Conservation (phyloP, 1,140 invertebrate genomes). For the Tetranychus cinnabarinus region DNA sequence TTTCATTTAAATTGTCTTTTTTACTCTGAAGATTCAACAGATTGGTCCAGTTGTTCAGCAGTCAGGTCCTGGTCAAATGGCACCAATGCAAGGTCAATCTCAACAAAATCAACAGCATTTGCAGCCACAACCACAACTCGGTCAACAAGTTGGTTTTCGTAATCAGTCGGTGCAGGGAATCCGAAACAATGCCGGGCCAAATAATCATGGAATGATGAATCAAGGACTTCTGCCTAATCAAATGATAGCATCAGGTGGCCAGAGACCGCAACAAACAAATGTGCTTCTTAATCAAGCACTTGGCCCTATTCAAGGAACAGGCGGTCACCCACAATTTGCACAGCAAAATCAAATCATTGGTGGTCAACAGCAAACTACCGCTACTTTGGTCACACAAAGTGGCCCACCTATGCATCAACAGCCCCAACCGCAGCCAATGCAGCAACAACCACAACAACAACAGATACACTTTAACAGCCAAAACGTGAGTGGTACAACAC, state of each 20-base stretch:
- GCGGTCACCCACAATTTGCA: neutral
- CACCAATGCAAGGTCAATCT: too few relatives aligned
- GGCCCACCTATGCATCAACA: too few relatives aligned
- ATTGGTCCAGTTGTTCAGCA: neutral
- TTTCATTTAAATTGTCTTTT: neutral
- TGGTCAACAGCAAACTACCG: neutral
- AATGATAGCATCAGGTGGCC: neutral
- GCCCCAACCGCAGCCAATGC: neutral
- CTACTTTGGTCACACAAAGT: neutral
- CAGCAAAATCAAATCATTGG: neutral
- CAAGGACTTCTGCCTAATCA: neutral
- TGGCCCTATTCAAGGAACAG: neutral
- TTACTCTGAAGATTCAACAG: neutral
- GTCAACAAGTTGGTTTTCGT: neutral
- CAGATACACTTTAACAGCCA: neutral
- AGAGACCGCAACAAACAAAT: conserved; percentile 4
- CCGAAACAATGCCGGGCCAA: neutral
- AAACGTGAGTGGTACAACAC: neutral
- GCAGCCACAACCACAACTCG: too few relatives aligned
- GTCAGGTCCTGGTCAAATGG: too few relatives aligned
- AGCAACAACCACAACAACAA: neutral
- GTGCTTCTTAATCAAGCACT: conserved; percentile 6
- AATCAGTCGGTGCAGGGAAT: neutral
- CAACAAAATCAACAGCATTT: too few relatives aligned
- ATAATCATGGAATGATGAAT: neutral